Base-by-base conservation (phyloP, 2,797 vertebrate genomes). In the Xyrichtys novacula region DNA sequence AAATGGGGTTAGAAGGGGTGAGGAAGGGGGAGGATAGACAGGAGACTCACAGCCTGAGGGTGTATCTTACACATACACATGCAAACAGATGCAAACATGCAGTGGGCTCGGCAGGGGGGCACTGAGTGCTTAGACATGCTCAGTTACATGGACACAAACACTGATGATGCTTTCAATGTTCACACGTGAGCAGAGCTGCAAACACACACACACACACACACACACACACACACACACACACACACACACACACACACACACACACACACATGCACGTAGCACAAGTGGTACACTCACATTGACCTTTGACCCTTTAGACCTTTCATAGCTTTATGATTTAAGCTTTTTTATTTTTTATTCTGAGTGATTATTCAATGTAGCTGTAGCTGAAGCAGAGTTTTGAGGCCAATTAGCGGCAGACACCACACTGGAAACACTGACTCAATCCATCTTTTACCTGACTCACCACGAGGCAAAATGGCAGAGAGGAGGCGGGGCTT, bases 21-120 rank as follows among this genome's bases (percentile, higher is more conserved):
- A 36, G 43, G 28, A 17, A 11, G 19, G 40, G 75, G 34, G 29
- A 16, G 44, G 8, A 7, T 46, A 50, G 46, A 68, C 77, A 62
- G 28, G 57, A 46, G 67, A 71, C 60, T 59, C 28, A 64, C 72
- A 86, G 83, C 74, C 84, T 58, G 59, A 34, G 84, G 89, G 71
- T 78, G 84, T 84, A 79, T 78, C 59, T 53, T 32, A 62, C 54
- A 68, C 50, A 74, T 19, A 19, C 54, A 58, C 39, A 39, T 25
- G 23, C 52, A 84, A 60, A 74, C 60, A 42, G 63, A 84, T 60
- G 57, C 74, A 80, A 58, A 73, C 65, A 65, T 48, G 49, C 68
- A 71, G 36, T 31, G 29, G 39, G 25, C 69, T 65, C 68, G 28
- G 29, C 42, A 26, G 57, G 44, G 43, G n/a, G 52, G 39, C 50